phyloP scores from a whole-genome alignment of 2,888 invertebrate genomes.

The Temnothorax unifasciatus region DNA sequence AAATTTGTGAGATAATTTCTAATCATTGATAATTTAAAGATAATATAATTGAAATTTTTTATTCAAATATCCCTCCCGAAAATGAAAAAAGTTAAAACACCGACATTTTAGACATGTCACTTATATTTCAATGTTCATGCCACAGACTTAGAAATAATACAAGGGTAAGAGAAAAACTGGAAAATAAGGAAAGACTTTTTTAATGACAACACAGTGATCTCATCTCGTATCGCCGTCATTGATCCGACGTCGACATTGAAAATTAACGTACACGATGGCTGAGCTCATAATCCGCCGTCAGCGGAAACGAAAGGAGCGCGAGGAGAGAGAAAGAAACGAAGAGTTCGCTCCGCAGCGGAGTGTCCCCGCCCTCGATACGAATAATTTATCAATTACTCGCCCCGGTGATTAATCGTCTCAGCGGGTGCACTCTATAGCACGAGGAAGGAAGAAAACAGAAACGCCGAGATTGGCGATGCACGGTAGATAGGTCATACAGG shows the following conservation, averaged over 20 bases:
- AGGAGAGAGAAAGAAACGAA: constrained; percentile 37
- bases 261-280: constrained; percentile 64
- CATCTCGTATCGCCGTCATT: constrained; percentile 39
- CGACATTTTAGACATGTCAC: neutral
- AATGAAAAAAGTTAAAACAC: neutral
- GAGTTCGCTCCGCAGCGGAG: constrained; percentile 51
- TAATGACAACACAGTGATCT: neutral
- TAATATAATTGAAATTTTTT: no score
- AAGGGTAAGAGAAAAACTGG: neutral
- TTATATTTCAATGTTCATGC: neutral
- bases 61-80: neutral
- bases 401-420: constrained; percentile 72
- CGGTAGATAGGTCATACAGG: constrained; percentile 55
- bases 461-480: constrained; percentile 46
- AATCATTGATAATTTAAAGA: neutral
- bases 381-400: constrained; percentile 73
- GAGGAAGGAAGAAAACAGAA: constrained; percentile 39
- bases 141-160: neutral
- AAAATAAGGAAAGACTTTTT: neutral
- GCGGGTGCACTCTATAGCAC: constrained; percentile 27
- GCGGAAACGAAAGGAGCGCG: constrained; percentile 35
- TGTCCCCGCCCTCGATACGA: constrained; percentile 68
- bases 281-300: constrained; percentile 59
- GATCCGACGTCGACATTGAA: constrained; percentile 63
- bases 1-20: neutral